These are phyloP conservation scores for Ataeniobius toweri DNA, from an alignment of 2,797 vertebrate species.

Conservation along the genomic window DNA sequence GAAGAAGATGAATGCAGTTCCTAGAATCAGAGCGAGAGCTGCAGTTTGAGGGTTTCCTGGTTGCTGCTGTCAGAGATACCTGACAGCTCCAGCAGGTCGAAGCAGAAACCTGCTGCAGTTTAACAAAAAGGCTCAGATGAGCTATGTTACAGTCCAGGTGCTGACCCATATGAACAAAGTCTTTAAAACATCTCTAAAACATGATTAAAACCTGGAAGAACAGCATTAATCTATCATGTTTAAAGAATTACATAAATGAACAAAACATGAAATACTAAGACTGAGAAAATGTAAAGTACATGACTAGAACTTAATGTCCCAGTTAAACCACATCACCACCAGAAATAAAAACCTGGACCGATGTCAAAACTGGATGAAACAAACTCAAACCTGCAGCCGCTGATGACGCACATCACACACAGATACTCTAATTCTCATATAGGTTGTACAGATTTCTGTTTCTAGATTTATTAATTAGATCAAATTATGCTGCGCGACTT, in stretches of 20 bases:
- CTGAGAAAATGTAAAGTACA: not conserved
- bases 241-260: too few relatives aligned
- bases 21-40: constrained; percentile 51
- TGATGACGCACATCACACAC: too few relatives aligned
- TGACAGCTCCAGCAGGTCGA: not conserved
- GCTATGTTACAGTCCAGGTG: not conserved
- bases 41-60: constrained; percentile 43
- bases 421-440: too few relatives aligned
- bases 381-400: too few relatives aligned
- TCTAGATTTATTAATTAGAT: not conserved
- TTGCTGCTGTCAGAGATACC: not conserved
- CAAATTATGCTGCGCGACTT: not conserved
- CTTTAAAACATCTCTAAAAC: not conserved
- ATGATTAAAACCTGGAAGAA: too few relatives aligned
- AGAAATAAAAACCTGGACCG: too few relatives aligned
- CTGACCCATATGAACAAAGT: not conserved
- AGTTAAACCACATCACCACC: too few relatives aligned
- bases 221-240: too few relatives aligned
- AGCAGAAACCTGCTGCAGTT: not conserved
- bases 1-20: constrained; percentile 30
- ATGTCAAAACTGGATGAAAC: too few relatives aligned
- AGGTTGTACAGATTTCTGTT: not conserved
- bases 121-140: not conserved
- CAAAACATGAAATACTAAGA: too few relatives aligned
- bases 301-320: not conserved